A percentile compares a stretch with the other conserved stretches of the same genome.
Evolutionary conservation across 2,797 vertebrate genomes (phyloP).

Genomic region (Intellagama lesueurii): DNA sequence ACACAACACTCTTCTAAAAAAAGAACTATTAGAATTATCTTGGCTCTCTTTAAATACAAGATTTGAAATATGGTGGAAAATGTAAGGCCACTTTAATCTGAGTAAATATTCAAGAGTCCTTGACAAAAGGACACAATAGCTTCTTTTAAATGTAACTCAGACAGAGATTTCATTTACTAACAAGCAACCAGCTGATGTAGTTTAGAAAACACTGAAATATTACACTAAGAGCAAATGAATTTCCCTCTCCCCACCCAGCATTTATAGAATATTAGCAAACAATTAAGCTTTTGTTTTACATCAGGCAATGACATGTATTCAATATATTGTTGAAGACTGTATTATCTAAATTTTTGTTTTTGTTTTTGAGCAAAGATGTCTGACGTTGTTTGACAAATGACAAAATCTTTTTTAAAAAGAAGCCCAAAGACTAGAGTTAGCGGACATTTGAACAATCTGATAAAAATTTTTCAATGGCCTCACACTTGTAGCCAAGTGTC

Average conservation of each 20-base stretch:
- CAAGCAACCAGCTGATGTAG: neutral
- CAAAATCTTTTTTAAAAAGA: neutral
- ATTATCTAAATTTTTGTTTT: neutral
- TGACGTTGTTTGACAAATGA: neutral
- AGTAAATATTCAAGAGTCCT: neutral
- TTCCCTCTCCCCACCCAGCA: neutral
- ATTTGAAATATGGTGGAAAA: neutral
- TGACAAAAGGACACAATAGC: slow-evolving; percentile 6
- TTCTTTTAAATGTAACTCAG: slow-evolving; percentile 13
- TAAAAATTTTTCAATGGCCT: neutral
- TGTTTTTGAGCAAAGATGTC: neutral
- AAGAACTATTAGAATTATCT: neutral
- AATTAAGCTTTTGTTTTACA: neutral
- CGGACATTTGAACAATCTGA: neutral
- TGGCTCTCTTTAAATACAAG: neutral
- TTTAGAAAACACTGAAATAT: slow-evolving; percentile 2
- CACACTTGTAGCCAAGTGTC: neutral
- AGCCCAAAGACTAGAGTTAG: neutral
- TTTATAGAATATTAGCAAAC: neutral
- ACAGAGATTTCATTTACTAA: slow-evolving; percentile 8
- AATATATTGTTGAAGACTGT: neutral
- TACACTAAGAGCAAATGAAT: neutral
- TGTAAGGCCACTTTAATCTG: neutral
- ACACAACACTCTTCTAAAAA: neutral
- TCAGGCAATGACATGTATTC: neutral